Evolutionary conservation across 2,113 vertebrate genomes (phyloP).

Genomic region (Aramus guarauna): DNA sequence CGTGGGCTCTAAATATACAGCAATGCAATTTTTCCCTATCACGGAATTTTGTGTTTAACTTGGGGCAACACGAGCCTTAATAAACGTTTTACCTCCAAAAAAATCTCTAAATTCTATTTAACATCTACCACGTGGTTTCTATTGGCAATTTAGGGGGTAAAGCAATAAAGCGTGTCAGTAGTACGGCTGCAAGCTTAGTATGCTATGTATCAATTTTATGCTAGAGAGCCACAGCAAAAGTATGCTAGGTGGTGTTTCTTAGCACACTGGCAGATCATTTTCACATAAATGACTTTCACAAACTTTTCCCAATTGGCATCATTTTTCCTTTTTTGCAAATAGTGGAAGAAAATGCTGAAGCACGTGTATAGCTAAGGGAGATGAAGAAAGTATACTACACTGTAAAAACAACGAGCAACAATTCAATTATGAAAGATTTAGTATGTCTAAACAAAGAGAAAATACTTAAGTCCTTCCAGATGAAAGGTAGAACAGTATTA

Average conservation of each 20-base stretch:
- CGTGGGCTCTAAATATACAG: not conserved
- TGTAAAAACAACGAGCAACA: not conserved
- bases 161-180: not conserved
- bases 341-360: not conserved
- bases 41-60: not conserved
- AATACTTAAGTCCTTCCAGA: not conserved
- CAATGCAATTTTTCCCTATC: not conserved
- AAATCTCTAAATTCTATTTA: not conserved
- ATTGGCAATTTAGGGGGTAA: not conserved
- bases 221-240: not conserved
- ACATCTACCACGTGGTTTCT: not conserved
- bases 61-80: not conserved
- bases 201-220: accelerated
- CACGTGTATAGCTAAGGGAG: not conserved
- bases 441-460: not conserved
- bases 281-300: not conserved
- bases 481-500: not conserved
- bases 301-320: not conserved
- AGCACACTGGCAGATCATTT: not conserved
- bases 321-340: not conserved
- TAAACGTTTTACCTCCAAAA: not conserved
- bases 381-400: not conserved
- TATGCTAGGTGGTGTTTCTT: not conserved
- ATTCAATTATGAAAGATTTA: not conserved
- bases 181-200: not conserved